A percentile compares a stretch with the other conserved stretches of the same genome.
Conservation (phyloP, 2,113 vertebrate genomes). For the Naja naja region DNA sequence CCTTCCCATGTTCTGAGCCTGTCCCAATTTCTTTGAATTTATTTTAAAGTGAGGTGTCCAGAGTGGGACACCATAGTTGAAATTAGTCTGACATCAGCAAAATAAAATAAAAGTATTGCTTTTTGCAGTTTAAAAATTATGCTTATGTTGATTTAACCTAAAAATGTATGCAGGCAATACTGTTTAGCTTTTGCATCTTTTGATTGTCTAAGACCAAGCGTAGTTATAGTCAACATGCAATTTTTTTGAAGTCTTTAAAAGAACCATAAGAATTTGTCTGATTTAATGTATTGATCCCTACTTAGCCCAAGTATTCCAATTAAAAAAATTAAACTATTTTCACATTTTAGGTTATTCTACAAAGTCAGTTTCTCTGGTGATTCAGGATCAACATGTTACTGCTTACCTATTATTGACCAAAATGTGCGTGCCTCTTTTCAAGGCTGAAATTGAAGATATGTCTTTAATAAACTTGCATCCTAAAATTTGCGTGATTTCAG, state of each 20-base stretch:
- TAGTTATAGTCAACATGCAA: background rate
- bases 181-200: background rate
- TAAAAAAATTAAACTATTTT: background rate
- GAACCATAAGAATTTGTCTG: background rate
- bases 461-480: background rate
- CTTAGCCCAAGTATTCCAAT: background rate
- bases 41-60: background rate
- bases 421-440: background rate
- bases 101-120: background rate
- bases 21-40: background rate
- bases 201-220: background rate
- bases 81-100: background rate
- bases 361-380: background rate
- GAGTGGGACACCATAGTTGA: background rate
- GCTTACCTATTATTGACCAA: background rate
- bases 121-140: background rate
- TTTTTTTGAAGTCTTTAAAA: background rate
- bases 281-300: background rate
- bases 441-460: background rate
- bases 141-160: background rate
- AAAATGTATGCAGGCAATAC: background rate
- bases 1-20: background rate
- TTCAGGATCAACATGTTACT: background rate
- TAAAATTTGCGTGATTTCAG: background rate
- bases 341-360: background rate